These are phyloP conservation scores for Myzus persicae DNA, from an alignment of 1,140 invertebrate genomes.

Conservation along the genomic window DNA sequence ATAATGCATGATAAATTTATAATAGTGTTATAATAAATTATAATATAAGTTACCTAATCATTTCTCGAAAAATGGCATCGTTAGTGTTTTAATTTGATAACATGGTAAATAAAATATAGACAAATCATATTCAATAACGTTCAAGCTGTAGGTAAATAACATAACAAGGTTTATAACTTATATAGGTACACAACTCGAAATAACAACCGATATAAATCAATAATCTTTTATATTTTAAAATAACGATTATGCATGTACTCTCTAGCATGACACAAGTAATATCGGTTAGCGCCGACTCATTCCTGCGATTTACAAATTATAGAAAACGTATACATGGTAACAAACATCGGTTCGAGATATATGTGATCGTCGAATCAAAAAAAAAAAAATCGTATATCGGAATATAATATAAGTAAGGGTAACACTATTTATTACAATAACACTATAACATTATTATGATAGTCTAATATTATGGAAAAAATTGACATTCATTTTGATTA, in stretches of 20 bases:
- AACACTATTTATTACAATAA: neutral
- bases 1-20: neutral
- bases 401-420: neutral
- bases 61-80: neutral
- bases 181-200: neutral
- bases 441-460: neutral
- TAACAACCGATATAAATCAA: neutral
- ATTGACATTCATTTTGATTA: constrained; percentile 33
- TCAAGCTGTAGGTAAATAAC: neutral
- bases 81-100: neutral
- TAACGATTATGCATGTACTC: neutral
- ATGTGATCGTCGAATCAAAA: neutral
- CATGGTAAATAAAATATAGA: neutral
- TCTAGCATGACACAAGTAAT: neutral
- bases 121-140: neutral
- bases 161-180: neutral
- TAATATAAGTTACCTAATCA: neutral
- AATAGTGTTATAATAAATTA: neutral
- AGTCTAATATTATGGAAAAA: neutral
- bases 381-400: neutral
- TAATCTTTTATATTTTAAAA: neutral
- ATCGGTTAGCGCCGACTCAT: neutral
- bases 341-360: neutral
- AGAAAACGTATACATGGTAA: neutral
- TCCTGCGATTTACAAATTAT: neutral